These are phyloP conservation scores for Enteromius treurensis DNA, from an alignment of 2,797 vertebrate genomes.

Conservation along the genomic window DNA sequence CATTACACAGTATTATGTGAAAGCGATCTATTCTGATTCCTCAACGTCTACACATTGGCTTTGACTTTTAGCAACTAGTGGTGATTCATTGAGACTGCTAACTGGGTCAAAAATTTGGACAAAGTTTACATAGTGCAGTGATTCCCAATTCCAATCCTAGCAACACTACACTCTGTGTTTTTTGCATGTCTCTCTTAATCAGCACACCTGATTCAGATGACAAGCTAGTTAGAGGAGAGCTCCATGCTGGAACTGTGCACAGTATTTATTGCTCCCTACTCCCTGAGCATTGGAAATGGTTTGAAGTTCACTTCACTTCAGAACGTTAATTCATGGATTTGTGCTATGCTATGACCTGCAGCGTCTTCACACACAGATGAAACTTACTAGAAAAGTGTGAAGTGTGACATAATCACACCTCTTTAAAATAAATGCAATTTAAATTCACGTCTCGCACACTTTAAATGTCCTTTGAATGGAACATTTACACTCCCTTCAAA, in stretches of 20 bases:
- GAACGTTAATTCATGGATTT: background rate
- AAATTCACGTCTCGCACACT: background rate
- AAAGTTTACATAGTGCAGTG: background rate
- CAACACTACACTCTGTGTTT: background rate
- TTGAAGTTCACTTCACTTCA: background rate
- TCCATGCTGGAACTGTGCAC: background rate
- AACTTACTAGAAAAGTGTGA: background rate
- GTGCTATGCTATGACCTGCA: background rate
- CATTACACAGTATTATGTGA: background rate
- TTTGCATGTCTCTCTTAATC: background rate
- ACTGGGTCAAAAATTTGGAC: background rate
- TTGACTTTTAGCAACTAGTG: background rate
- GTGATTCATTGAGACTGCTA: background rate
- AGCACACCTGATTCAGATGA: background rate
- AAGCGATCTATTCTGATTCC: background rate
- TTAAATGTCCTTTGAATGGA: background rate
- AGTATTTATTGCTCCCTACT: background rate
- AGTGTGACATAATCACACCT: background rate
- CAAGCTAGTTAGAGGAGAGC: background rate
- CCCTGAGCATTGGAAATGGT: background rate
- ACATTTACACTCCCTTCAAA: background rate
- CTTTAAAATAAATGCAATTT: background rate
- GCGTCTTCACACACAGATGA: background rate
- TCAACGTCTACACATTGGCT: background rate
- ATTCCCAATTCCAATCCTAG: background rate